Percentiles rank a stretch among this genome's conserved stretches.
Evolutionary conservation across 2,797 vertebrate genomes (phyloP).

Genomic region (Eospalax fontanierii): DNA sequence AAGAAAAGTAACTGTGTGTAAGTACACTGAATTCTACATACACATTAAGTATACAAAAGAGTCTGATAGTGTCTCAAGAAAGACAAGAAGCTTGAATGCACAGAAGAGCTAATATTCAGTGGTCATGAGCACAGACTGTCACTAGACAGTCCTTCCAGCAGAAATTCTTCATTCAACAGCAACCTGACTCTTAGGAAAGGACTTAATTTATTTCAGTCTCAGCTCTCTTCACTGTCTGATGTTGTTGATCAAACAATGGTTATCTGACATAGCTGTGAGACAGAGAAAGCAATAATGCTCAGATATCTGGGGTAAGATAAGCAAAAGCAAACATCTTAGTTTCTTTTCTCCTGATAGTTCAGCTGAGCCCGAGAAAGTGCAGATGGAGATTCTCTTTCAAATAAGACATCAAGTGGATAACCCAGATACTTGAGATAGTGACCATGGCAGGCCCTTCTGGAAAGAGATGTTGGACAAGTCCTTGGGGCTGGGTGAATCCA

Average conservation of each 20-base stretch:
- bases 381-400: conserved; percentile 14
- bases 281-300: background rate
- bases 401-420: background rate
- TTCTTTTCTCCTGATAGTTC: background rate
- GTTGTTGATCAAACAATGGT: background rate
- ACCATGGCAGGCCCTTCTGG: background rate
- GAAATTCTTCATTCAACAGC: background rate
- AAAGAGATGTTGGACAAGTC: background rate
- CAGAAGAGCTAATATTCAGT: conserved; percentile 15
- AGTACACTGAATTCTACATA: background rate
- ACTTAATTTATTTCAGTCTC: background rate
- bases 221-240: background rate
- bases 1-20: no score
- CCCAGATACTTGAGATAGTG: background rate
- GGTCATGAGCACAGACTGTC: background rate
- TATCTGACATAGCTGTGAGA: background rate
- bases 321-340: background rate
- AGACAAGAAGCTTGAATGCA: background rate
- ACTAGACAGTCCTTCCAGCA: background rate
- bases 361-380: background rate
- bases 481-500: background rate
- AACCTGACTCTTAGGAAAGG: background rate
- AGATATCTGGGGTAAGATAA: background rate
- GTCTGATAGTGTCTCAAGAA: background rate
- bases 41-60: background rate